These are phyloP conservation scores for Penaeus chinensis DNA, from an alignment of 1,140 invertebrate species.

Conservation along the genomic window DNA sequence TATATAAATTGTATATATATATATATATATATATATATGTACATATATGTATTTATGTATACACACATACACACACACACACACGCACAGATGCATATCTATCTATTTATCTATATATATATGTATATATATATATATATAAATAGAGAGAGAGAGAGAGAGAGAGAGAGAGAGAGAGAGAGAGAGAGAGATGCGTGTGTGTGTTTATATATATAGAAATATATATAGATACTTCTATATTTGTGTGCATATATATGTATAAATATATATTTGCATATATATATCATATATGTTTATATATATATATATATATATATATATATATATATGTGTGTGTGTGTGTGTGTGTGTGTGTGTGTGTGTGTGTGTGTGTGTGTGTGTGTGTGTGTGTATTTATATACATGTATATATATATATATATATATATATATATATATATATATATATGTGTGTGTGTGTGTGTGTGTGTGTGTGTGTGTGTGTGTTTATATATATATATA, in stretches of 20 bases:
- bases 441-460: neutral
- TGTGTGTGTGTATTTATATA: neutral
- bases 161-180: no score
- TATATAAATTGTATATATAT: no score
- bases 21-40: no score
- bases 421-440: neutral
- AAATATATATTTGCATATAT: slow-evolving; percentile 2
- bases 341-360: neutral
- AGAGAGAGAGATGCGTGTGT: neutral
- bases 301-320: slow-evolving; percentile 2
- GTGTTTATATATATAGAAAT: neutral
- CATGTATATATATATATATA: neutral
- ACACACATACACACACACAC: neutral
- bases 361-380: neutral
- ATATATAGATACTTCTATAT: neutral
- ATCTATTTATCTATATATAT: slow-evolving; percentile 11
- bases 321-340: neutral
- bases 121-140: slow-evolving; percentile 19
- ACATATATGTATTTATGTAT: neutral
- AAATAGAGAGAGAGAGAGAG: neutral
- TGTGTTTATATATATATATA: slow-evolving; percentile 14
- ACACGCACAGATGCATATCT: neutral
- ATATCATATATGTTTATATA: slow-evolving; percentile 18
- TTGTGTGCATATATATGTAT: neutral
- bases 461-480: neutral